These are phyloP conservation scores for Oncorhynchus nerka DNA, from an alignment of 2,113 vertebrate genomes.

Conservation along the genomic window DNA sequence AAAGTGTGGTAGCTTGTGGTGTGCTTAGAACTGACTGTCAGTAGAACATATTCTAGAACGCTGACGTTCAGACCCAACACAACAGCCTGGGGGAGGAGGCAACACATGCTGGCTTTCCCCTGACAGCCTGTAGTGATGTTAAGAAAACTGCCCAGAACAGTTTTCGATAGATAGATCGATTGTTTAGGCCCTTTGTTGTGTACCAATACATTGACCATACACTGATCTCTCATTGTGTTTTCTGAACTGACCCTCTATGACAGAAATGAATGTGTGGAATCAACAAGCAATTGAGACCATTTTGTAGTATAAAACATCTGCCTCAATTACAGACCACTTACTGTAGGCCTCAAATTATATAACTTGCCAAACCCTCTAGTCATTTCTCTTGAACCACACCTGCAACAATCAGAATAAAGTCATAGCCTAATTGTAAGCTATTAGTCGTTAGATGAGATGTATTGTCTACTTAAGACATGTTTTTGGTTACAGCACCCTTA, in stretches of 20 bases:
- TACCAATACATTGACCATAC: background rate
- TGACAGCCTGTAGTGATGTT: no score
- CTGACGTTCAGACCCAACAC: background rate
- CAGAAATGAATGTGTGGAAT: conserved; percentile 16
- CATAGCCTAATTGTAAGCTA: background rate
- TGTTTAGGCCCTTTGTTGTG: background rate
- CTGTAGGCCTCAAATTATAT: conserved; percentile 23
- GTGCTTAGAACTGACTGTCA: no score
- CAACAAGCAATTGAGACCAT: conserved; percentile 21
- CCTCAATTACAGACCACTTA: conserved; percentile 32
- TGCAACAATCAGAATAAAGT: conserved; percentile 20
- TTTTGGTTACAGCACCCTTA: background rate
- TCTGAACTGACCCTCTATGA: conserved; percentile 5
- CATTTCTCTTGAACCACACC: conserved; percentile 41
- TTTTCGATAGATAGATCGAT: no score
- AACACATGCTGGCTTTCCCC: no score
- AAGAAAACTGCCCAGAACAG: no score
- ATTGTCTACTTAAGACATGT: background rate
- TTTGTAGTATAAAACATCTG: conserved; percentile 45
- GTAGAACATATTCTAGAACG: no score
- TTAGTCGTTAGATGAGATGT: background rate
- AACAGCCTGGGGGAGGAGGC: background rate
- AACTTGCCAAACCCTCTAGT: conserved; percentile 38
- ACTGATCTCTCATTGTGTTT: background rate
- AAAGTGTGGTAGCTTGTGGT: background rate